Conservation (phyloP, 1,140 invertebrate species). For the Cotesia typhae region DNA sequence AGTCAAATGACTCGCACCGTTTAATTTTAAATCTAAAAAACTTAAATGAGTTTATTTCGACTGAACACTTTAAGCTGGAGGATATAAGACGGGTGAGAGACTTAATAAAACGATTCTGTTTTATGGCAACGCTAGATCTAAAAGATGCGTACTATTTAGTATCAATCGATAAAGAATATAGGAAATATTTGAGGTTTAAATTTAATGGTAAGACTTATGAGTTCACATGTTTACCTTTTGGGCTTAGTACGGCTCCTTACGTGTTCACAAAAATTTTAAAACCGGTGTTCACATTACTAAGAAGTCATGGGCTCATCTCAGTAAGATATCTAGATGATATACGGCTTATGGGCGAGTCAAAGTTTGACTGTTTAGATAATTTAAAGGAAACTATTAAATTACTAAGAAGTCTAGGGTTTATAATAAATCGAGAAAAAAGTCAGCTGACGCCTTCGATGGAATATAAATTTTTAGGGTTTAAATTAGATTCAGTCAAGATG, state of each 20-base stretch:
- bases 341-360: neutral
- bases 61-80: conserved; percentile 18
- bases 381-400: neutral
- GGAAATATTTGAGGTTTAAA: conserved; percentile 8
- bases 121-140: neutral
- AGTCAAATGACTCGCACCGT: conserved; percentile 2
- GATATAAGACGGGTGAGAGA: neutral
- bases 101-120: neutral
- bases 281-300: conserved; percentile 5
- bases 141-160: conserved; percentile 23
- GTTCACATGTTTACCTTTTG: conserved; percentile 19
- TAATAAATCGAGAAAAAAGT: conserved; percentile 19
- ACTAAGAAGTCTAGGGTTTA: conserved; percentile 4
- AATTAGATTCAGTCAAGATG: neutral
- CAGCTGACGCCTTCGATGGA: neutral
- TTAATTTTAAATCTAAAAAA: conserved; percentile 21
- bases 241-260: conserved; percentile 1
- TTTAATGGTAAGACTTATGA: conserved; percentile 4
- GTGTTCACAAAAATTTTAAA: conserved; percentile 25
- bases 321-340: conserved; percentile 22
- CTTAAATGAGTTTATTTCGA: conserved; percentile 16
- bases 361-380: neutral
- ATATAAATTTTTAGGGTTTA: conserved; percentile 7
- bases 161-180: conserved; percentile 7
- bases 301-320: neutral